A percentile compares a stretch with the other conserved stretches of the same genome.
Conservation (phyloP, 2,797 vertebrate genomes). For the Macropodus opercularis region DNA sequence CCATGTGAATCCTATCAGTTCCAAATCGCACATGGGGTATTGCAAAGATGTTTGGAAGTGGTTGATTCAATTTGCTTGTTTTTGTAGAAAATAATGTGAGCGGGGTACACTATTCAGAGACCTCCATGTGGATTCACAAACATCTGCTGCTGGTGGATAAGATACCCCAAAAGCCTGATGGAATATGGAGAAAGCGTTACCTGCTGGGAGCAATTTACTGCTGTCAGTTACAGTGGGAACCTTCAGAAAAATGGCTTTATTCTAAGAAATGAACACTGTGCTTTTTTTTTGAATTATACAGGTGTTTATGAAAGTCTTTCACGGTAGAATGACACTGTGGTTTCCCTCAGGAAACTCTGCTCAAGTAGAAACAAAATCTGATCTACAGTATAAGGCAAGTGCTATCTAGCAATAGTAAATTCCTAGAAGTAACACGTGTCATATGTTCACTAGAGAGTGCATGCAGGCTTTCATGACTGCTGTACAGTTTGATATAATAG, state of each 20-base stretch:
- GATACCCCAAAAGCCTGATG: slow-evolving; percentile 42
- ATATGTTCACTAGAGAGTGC: slow-evolving; percentile 38
- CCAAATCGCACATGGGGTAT: slow-evolving; percentile 57
- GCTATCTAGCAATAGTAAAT: slow-evolving; percentile 37
- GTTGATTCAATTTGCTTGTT: slow-evolving; percentile 57
- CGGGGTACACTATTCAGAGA: slow-evolving; percentile 53
- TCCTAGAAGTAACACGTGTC: slow-evolving; percentile 50
- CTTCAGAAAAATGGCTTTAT: slow-evolving; percentile 39
- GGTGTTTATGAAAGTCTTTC: slow-evolving; percentile 28
- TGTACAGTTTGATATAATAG: slow-evolving; percentile 52
- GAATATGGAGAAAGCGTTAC: slow-evolving; percentile 30
- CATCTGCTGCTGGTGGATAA: slow-evolving; percentile 70
- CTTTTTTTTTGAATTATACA: slow-evolving; percentile 22
- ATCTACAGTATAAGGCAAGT: slow-evolving; percentile 22
- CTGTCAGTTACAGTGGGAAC: slow-evolving; percentile 22
- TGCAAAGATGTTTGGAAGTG: slow-evolving; percentile 47
- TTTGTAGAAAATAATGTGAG: slow-evolving; percentile 40
- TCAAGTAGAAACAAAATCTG: slow-evolving; percentile 28
- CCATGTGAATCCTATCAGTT: slow-evolving; percentile 65
- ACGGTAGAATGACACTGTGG: slow-evolving; percentile 2
- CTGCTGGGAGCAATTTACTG: slow-evolving; percentile 47
- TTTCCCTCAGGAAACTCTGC: slow-evolving; percentile 38
- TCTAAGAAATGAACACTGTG: slow-evolving; percentile 12
- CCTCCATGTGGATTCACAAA: slow-evolving; percentile 60
- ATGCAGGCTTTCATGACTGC: slow-evolving; percentile 39